Base-by-base conservation (phyloP, 2,113 vertebrate species). In the Boleophthalmus pectinirostris region DNA sequence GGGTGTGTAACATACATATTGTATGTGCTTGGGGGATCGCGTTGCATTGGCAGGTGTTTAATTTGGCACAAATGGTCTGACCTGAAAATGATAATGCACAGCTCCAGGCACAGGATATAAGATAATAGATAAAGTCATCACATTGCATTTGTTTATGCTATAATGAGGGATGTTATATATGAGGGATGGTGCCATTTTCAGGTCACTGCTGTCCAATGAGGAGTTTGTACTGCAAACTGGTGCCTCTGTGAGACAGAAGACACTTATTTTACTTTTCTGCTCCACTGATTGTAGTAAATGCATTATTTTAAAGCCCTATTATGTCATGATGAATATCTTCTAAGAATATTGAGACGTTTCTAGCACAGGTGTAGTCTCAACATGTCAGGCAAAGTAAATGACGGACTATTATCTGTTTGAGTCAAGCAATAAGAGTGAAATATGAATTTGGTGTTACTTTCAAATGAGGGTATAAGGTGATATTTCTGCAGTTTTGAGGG, bases 21-120 rank as follows among this genome's bases (percentile, higher is more conserved):
- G 61, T 64, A 64, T 64, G 61, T 43, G 61, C 61, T 64, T 20
- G 33, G 18, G 60, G 61, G 61, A 64, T 64, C 61, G 33, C 29
- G 20, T 64, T 64, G 61, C 61, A 64, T 64, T 64, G 61, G 61
- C 61, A 64, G 61, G 61, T 64, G 61, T 64, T 64, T 64, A 64
- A 64, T 64, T 64, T 64, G 61, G 61, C 61, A 64, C 61, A 64
- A 64, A 64, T 64, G 11, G 61, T 43, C 33, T 64, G 61, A 64
- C 61, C 33, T 38, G 61, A 64, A 64, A 64, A 38, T 64, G 61
- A 64, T 38, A 64, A 64, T 64, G 61, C 58, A 18, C 15, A 61
- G 58, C 61, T 64, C 33, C 61, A n/a, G 61, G 61, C 61, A 6
- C 18, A 38, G 33, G 61, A 64, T 43, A 64, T 16, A 64, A 64